A percentile compares a stretch with the other conserved stretches of the same genome.
Evolutionary conservation across 2,888 invertebrate genomes (phyloP).

Genomic region (Agrotis clavis): DNA sequence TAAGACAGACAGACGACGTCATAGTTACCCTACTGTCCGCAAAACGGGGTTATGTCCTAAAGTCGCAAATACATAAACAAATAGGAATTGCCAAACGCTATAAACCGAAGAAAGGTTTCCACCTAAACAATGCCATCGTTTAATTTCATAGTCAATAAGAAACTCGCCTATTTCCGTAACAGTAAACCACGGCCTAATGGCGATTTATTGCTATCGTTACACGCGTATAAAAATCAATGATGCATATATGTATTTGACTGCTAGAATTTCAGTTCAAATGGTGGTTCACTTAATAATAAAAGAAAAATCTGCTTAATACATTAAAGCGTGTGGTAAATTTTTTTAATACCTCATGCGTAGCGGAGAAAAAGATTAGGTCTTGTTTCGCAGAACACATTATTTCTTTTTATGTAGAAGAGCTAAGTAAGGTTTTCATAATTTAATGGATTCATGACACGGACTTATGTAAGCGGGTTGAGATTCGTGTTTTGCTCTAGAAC

Average conservation of each 20-base stretch:
- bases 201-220: conserved; percentile 57
- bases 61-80: conserved; percentile 4
- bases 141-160: conserved; percentile 43
- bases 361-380: neutral
- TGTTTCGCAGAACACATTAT: conserved; percentile 8
- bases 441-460: neutral
- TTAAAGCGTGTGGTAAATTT: conserved; percentile 12
- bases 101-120: conserved; percentile 30
- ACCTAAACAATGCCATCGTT: conserved; percentile 37
- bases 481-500: neutral
- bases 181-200: conserved; percentile 45
- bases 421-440: conserved; percentile 10
- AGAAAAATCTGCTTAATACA: neutral
- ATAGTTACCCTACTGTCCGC: neutral
- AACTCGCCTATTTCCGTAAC: conserved; percentile 27
- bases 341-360: neutral
- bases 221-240: conserved; percentile 34
- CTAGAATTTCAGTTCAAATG: conserved; percentile 6
- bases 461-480: conserved; percentile 2
- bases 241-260: conserved; percentile 24
- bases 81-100: neutral
- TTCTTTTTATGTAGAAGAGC: neutral
- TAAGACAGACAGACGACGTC: too few species aligned
- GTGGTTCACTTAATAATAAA: neutral
- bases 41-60: neutral